Conservation (phyloP, 2,888 invertebrate genomes). For the Hypena proboscidalis region DNA sequence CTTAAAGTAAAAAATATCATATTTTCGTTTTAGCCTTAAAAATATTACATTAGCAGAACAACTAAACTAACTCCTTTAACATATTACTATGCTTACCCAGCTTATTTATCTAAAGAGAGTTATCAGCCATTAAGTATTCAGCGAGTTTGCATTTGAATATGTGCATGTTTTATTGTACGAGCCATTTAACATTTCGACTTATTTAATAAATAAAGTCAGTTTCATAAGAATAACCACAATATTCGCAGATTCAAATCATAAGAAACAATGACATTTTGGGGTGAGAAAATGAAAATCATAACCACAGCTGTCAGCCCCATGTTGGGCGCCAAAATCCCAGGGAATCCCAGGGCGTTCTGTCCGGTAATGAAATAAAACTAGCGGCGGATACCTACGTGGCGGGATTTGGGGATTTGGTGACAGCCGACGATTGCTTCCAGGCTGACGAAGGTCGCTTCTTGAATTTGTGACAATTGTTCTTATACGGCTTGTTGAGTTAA, state of each 20-base stretch:
- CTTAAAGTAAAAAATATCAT: too few species aligned
- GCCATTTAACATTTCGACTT: too few species aligned
- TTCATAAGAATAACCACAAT: slow-evolving; percentile 1
- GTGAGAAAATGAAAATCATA: slow-evolving; percentile 43
- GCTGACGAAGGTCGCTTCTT: slow-evolving; percentile 59
- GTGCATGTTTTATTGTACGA: too few species aligned
- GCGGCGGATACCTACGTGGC: slow-evolving; percentile 49
- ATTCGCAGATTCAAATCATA: slow-evolving; percentile 16
- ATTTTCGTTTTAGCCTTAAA: too few species aligned
- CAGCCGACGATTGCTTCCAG: slow-evolving; percentile 53
- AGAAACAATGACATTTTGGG: slow-evolving; percentile 29
- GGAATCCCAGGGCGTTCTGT: slow-evolving; percentile 43
- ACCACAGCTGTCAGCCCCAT: slow-evolving; percentile 42
- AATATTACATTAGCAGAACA: too few species aligned
- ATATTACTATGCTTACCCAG: too few species aligned
- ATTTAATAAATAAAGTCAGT: too few species aligned
- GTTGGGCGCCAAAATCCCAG: slow-evolving; percentile 49
- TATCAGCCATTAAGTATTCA: too few species aligned
- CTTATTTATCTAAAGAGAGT: too few species aligned
- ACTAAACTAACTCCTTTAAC: too few species aligned
- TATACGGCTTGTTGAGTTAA: slow-evolving; percentile 1
- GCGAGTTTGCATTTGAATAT: too few species aligned
- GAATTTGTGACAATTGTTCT: slow-evolving; percentile 49
- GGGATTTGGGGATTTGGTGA: slow-evolving; percentile 52
- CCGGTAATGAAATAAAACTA: slow-evolving; percentile 65